These are phyloP conservation scores for Mirza zaza DNA, from an alignment of 2,113 vertebrate genomes.

Conservation along the genomic window DNA sequence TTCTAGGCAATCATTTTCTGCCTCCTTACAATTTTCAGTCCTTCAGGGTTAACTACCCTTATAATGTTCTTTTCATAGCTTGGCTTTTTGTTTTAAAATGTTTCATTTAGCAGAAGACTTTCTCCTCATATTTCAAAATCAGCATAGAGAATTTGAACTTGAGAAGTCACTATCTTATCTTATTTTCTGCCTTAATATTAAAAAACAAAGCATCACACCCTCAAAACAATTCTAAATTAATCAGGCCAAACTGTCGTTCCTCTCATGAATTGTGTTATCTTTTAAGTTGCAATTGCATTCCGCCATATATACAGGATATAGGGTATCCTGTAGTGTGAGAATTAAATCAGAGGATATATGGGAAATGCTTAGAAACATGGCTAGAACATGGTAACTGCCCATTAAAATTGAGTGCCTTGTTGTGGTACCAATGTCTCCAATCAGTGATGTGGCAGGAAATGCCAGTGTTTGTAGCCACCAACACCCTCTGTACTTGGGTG, in stretches of 20 bases:
- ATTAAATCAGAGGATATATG: not conserved
- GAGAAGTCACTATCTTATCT: not conserved
- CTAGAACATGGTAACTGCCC: not conserved
- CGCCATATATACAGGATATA: not conserved
- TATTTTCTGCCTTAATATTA: not conserved
- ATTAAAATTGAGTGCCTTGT: not conserved
- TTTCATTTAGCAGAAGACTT: not conserved
- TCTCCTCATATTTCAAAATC: not conserved
- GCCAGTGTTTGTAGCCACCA: not conserved
- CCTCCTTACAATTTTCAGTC: not conserved
- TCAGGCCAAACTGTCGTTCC: not conserved
- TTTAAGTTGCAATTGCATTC: not conserved
- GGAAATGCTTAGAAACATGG: not conserved
- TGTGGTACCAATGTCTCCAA: not conserved
- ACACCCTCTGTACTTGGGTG: not conserved
- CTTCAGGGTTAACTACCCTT: constrained; percentile 28
- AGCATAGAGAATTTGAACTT: not conserved
- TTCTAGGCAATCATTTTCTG: not conserved
- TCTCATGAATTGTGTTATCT: not conserved
- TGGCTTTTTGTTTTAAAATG: constrained; percentile 23
- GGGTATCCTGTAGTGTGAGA: not conserved
- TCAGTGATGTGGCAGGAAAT: not conserved
- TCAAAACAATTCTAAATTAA: not conserved
- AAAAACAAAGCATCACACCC: not conserved
- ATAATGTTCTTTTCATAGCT: not conserved